Percentiles rank a stretch among this genome's conserved stretches.
Evolutionary conservation across 2,888 invertebrate species (phyloP).

Genomic region (Drosophila rellima): DNA sequence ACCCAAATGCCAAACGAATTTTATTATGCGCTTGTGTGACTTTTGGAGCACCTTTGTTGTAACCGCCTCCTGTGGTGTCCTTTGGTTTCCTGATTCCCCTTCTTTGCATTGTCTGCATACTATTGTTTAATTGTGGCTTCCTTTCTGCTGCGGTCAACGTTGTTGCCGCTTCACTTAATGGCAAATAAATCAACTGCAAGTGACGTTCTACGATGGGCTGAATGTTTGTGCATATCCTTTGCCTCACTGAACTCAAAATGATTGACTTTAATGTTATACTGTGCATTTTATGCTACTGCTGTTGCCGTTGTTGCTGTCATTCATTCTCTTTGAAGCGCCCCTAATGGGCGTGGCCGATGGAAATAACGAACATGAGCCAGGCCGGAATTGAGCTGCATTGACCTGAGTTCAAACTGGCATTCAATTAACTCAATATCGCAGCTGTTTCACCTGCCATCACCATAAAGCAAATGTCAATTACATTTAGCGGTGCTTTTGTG

Average conservation of each 20-base stretch:
- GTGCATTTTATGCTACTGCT: constrained; percentile 49
- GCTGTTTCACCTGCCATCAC: constrained; percentile 23
- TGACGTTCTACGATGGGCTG: constrained; percentile 25
- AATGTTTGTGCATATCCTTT: not conserved
- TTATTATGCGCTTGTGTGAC: constrained; percentile 44
- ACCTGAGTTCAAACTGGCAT: constrained; percentile 37
- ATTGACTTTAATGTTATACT: constrained; percentile 74
- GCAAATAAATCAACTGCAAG: constrained; percentile 68
- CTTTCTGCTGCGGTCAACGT: constrained; percentile 29
- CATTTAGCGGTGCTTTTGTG: constrained; percentile 42
- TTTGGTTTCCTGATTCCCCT: not conserved
- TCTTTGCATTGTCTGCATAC: constrained; percentile 31
- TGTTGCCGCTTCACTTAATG: constrained; percentile 58
- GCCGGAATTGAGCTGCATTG: constrained; percentile 20
- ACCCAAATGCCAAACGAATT: constrained; percentile 34
- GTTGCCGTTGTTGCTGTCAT: constrained; percentile 9
- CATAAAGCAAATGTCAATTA: constrained; percentile 61
- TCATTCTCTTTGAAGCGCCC: not conserved
- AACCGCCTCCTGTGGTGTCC: not conserved
- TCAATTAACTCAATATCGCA: constrained; percentile 67
- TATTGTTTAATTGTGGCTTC: constrained; percentile 69
- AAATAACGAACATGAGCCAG: constrained; percentile 33
- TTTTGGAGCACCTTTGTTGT: constrained; percentile 22
- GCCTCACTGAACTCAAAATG: constrained; percentile 50
- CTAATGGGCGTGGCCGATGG: constrained; percentile 26